Percentiles rank a stretch among this genome's conserved stretches.
Conservation (phyloP, 2,113 vertebrate genomes). For the Perca schrenkii region DNA sequence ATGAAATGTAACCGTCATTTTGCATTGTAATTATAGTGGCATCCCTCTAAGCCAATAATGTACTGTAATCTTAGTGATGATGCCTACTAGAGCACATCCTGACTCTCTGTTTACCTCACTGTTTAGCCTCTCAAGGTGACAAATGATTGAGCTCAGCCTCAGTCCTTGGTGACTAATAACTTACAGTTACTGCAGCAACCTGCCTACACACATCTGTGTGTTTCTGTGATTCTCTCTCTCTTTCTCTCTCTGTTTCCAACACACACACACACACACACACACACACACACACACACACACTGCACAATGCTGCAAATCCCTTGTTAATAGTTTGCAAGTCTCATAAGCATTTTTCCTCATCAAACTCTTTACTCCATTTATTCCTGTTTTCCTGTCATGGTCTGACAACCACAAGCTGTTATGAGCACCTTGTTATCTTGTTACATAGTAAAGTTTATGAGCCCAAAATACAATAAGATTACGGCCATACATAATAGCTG, state of each 20-base stretch:
- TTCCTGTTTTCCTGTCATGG: conserved; percentile 45
- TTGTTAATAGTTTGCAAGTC: conserved; percentile 42
- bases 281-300: not conserved
- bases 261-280: not conserved
- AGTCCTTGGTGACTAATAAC: conserved; percentile 67
- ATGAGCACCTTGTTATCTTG: conserved; percentile 34
- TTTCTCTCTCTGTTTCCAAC: not conserved
- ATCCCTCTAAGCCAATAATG: conserved; percentile 53
- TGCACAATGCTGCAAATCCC: conserved; percentile 15
- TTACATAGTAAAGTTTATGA: conserved; percentile 39
- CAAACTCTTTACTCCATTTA: conserved; percentile 37
- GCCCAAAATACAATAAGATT: conserved; percentile 20
- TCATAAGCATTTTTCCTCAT: conserved; percentile 54
- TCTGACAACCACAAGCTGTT: conserved; percentile 59
- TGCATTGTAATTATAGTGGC: conserved; percentile 28
- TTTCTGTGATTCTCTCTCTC: conserved; percentile 37
- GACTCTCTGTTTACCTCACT: conserved; percentile 51
- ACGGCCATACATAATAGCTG: not conserved
- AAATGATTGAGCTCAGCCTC: conserved; percentile 65
- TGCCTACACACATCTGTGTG: conserved; percentile 66
- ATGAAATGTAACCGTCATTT: conserved; percentile 41
- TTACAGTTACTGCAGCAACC: conserved; percentile 58
- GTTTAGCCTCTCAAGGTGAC: conserved; percentile 63
- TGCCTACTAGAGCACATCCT: conserved; percentile 39
- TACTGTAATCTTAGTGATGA: conserved; percentile 46